Base-by-base conservation (phyloP, 2,797 vertebrate species). In the Coreius guichenoti region DNA sequence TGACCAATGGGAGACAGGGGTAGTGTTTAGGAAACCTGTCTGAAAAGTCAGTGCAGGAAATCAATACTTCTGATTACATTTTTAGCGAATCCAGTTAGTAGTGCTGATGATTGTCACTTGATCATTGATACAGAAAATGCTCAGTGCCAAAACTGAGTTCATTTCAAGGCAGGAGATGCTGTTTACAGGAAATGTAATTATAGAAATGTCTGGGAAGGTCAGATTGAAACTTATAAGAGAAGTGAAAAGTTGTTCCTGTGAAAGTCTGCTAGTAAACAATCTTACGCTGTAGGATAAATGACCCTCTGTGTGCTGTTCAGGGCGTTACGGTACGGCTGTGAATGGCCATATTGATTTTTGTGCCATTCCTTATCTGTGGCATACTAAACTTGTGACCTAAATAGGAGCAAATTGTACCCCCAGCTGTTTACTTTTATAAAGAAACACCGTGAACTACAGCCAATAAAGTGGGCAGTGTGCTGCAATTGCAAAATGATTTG, bases 351-450 rank as follows among this genome's bases (percentile, higher is more conserved):
- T 63, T 75, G 54, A 47, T 51, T 36, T 47, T 51, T 45, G 31
- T 73, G 51, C 63, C 19, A 67, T 63, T 70, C 54, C 84, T 75
- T 86, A 90, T 88, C 86, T 82, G 61, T 86, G 81, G 70, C 77
- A 84, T 61, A 79, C 54, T 87, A 80, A 82, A 88, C 79, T 61
- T 63, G 69, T 84, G 86, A 81, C 84, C 83, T 73, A 86, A 63
- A 70, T 70, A 70, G 77, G 70, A 75, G 45, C 36, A 77, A 54
- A 82, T 26, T 63, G n/a, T 36, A 43, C 79, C 83, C 58, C 36
- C 39, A 86, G 69, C 79, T 47, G 56, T 85, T 76, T 83, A 47
- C 75, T 72, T 82, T 88, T 84, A 80, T 23, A 68, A 81, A 74
- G 36, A n/a, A 51, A 14, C n/a, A 68, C 65, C 0, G 23, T 58